These are phyloP conservation scores for Philonicus albiceps DNA, from an alignment of 2,888 invertebrate genomes.

Conservation along the genomic window DNA sequence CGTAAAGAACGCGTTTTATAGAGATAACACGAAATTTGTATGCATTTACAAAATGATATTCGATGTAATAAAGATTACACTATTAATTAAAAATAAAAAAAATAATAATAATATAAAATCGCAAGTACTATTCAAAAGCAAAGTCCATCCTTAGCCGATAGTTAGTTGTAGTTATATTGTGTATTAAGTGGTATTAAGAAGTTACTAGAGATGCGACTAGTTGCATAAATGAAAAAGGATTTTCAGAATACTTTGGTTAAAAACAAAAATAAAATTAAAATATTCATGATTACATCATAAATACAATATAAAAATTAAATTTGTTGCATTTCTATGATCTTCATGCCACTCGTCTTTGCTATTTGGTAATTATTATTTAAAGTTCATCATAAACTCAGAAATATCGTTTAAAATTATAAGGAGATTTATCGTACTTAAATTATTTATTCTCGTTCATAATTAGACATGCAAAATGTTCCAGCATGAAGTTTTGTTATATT, in stretches of 20 bases:
- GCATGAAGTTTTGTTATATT: constrained; percentile 12
- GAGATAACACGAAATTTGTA: background rate
- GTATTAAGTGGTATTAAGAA: background rate
- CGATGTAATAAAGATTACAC: background rate
- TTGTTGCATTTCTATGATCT: background rate
- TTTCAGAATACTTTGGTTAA: too few relatives aligned
- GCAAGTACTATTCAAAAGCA: background rate
- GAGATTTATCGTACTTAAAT: constrained; percentile 23
- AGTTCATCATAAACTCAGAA: background rate
- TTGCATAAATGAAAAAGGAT: background rate
- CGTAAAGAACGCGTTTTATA: background rate
- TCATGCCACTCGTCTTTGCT: background rate
- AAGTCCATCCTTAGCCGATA: constrained; percentile 21
- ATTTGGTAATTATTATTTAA: background rate
- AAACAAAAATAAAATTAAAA: background rate
- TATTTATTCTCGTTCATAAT: constrained; percentile 20
- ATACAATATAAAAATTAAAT: background rate
- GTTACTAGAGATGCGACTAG: background rate
- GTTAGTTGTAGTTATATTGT: background rate
- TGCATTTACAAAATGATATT: constrained; percentile 18
- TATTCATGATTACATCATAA: background rate
- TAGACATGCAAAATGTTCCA: background rate
- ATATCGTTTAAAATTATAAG: background rate
- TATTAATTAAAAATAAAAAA: background rate
- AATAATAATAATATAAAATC: background rate